Conservation (phyloP, 2,113 vertebrate genomes). For the Phyllostomus discolor region DNA sequence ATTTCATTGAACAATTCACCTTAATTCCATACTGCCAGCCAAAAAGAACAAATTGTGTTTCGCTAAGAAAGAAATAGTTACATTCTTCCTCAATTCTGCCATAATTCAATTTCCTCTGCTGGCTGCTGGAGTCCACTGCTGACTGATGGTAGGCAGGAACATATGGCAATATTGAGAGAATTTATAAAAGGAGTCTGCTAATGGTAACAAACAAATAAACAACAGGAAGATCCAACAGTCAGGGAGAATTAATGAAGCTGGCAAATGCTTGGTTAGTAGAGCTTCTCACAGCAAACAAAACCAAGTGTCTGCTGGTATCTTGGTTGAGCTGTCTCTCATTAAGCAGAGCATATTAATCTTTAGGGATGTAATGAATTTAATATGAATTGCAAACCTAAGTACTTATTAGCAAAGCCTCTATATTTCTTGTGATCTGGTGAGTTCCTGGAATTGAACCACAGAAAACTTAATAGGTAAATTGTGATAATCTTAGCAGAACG, state of each 20-base stretch:
- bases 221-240: conserved; percentile 13
- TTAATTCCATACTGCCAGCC: not conserved
- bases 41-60: conserved; percentile 48
- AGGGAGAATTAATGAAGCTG: conserved; percentile 55
- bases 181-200: conserved; percentile 60
- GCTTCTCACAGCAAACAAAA: conserved; percentile 44
- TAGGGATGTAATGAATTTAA: conserved; percentile 38
- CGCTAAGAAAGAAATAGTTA: conserved; percentile 2
- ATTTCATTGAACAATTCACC: conserved; percentile 20
- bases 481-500: conserved; percentile 39
- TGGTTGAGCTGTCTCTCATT: conserved; percentile 9
- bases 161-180: conserved; percentile 47
- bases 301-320: conserved; percentile 6
- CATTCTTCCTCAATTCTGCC: conserved; percentile 48
- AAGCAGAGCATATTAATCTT: conserved; percentile 64
- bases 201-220: conserved; percentile 41
- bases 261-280: conserved; percentile 49
- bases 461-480: conserved; percentile 34
- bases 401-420: conserved; percentile 44
- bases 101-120: conserved; percentile 59
- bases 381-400: conserved; percentile 53
- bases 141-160: not conserved
- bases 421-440: conserved; percentile 54
- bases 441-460: conserved; percentile 44
- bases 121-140: conserved; percentile 12